phyloP scores from a whole-genome alignment of 1,140 invertebrate genomes.

The Cotesia vestalis region DNA sequence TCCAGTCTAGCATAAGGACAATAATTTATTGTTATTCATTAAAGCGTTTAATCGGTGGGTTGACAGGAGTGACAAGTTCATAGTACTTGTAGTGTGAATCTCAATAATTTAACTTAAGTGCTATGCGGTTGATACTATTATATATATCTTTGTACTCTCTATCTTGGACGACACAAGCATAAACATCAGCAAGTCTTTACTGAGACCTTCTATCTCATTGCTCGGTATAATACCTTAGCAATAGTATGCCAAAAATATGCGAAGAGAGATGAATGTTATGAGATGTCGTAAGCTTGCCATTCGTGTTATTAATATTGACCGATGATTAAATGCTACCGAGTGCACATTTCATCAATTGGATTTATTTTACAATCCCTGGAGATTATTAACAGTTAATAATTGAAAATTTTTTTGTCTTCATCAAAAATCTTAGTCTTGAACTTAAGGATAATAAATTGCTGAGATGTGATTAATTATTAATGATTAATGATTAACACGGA shows the following conservation, averaged over 20 bases:
- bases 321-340: slow-evolving; percentile 61
- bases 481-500: too few species aligned
- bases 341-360: slow-evolving; percentile 41
- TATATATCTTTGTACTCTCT: too few species aligned
- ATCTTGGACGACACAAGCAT: too few species aligned
- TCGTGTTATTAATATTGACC: slow-evolving; percentile 62
- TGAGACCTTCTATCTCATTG: neutral
- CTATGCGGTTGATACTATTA: neutral
- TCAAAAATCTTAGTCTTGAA: too few species aligned
- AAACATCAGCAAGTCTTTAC: too few species aligned
- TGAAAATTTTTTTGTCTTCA: too few species aligned
- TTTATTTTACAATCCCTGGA: neutral
- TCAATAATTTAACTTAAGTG: slow-evolving; percentile 21
- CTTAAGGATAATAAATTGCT: too few species aligned
- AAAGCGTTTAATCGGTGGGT: slow-evolving; percentile 13
- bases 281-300: slow-evolving; percentile 37
- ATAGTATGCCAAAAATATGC: slow-evolving; percentile 47
- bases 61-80: slow-evolving; percentile 45
- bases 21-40: slow-evolving; percentile 34
- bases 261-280: slow-evolving; percentile 13
- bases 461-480: too few species aligned
- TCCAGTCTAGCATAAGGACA: neutral
- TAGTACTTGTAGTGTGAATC: slow-evolving; percentile 30
- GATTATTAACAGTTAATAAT: neutral
- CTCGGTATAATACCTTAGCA: neutral